Conservation (phyloP, 2,888 invertebrate genomes). For the Penaeus monodon region DNA sequence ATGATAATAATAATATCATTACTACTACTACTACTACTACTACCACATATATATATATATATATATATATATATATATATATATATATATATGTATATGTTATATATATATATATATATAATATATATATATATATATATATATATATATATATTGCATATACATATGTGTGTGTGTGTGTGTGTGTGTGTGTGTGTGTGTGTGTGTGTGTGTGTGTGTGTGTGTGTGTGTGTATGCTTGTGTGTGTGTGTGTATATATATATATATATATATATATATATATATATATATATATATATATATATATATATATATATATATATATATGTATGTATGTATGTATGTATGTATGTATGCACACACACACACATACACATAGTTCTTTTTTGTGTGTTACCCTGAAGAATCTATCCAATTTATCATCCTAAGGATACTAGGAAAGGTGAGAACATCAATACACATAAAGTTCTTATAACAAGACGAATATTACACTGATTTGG, state of each 20-base stretch:
- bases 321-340: background rate
- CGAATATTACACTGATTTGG: too few relatives aligned
- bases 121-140: slow-evolving; percentile 15
- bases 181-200: background rate
- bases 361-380: background rate
- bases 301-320: slow-evolving; percentile 14
- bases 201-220: background rate
- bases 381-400: too few relatives aligned
- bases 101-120: background rate
- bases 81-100: too few relatives aligned
- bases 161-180: background rate
- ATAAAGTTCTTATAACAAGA: too few relatives aligned
- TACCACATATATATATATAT: too few relatives aligned
- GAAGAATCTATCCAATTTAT: too few relatives aligned
- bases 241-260: background rate
- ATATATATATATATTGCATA: slow-evolving; percentile 6
- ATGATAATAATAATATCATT: too few relatives aligned
- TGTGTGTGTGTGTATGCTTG: background rate
- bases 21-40: too few relatives aligned
- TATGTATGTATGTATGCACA: background rate
- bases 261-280: background rate
- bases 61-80: too few relatives aligned
- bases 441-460: too few relatives aligned
- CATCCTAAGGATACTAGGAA: too few relatives aligned
- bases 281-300: slow-evolving; percentile 8